Percentiles rank a stretch among this genome's conserved stretches.
phyloP scores from a whole-genome alignment of 2,113 vertebrate species.

The Microcebus lehilahytsara region DNA sequence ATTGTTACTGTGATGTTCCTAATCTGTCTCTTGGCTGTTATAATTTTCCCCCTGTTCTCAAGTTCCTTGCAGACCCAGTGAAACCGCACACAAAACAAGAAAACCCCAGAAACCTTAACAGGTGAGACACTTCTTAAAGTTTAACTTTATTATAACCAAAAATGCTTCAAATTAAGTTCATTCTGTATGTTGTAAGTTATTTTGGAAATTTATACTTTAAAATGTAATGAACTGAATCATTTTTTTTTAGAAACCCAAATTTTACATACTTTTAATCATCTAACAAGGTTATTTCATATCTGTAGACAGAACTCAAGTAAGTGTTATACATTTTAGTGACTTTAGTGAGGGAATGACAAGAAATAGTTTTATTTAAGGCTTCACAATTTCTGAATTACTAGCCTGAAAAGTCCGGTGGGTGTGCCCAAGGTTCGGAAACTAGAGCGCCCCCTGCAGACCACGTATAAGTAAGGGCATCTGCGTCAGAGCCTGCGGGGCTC shows the following conservation, averaged over 20 bases:
- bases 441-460: conserved; percentile 50
- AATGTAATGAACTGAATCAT: neutral
- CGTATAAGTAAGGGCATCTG: neutral
- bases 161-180: neutral
- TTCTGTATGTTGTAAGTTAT: neutral
- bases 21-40: neutral
- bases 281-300: neutral
- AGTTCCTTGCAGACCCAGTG: neutral
- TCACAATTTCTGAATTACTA: neutral
- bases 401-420: neutral
- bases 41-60: neutral
- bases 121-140: neutral
- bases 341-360: neutral
- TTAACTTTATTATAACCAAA: neutral
- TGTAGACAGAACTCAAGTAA: neutral
- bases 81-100: neutral
- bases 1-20: neutral
- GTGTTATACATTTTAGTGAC: neutral
- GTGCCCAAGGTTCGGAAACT: neutral
- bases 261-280: neutral
- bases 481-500: neutral
- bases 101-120: neutral
- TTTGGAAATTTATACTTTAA: neutral
- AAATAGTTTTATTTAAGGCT: neutral
- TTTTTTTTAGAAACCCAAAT: neutral